Base-by-base conservation (phyloP, 1,140 invertebrate species). In the Campoletis sonorensis region DNA sequence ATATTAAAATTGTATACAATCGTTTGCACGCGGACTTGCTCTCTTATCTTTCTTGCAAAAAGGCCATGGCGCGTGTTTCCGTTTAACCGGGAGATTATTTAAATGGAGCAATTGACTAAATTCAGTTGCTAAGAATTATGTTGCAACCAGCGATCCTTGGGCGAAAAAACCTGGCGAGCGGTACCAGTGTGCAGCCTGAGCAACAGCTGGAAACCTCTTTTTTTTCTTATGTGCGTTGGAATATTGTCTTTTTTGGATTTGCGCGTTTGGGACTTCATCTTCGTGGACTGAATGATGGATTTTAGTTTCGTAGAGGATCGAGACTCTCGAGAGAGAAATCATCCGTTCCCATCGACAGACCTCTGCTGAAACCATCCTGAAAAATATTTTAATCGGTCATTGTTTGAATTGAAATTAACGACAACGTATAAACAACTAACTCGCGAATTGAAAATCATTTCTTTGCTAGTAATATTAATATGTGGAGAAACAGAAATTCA, bases 271-370 rank as follows among this genome's bases (percentile, higher is more conserved):
- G n/a, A 8, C n/a, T 21, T 54, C n/a, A 54, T 54, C 8, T 54
- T 54, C n/a, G 16, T 54, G 51, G 0, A 11, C 5, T 15, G 51
- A 8, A 54, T 33, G 16, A 67, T 76, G 15, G 77, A 68, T 23
- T 64, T 91, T 86, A 93, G 83, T 93, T 93, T 83, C 93, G 89
- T 79, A 97, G 91, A 61, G 96, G 96, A 93, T 97, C 96, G 85
- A 97, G 93, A 90, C 95, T 96, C 89, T 97, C 96, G 84, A 97
- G 88, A n/a, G 95, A 96, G 88, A 97, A 97, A 91, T 97, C 96
- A 88, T 97, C 96, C 81, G 96, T 95, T 58, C 95, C 95, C 87
- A 96, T 95, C 11, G 95, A 94, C 45, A 96, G 92, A 68, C 96
- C 96, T 92, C 95, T 93, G 91, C 96, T 97, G 90, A 97, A 97